A percentile compares a stretch with the other conserved stretches of the same genome.
These are phyloP conservation scores for Chrosomus eos DNA, from an alignment of 2,797 vertebrate genomes.

Conservation along the genomic window DNA sequence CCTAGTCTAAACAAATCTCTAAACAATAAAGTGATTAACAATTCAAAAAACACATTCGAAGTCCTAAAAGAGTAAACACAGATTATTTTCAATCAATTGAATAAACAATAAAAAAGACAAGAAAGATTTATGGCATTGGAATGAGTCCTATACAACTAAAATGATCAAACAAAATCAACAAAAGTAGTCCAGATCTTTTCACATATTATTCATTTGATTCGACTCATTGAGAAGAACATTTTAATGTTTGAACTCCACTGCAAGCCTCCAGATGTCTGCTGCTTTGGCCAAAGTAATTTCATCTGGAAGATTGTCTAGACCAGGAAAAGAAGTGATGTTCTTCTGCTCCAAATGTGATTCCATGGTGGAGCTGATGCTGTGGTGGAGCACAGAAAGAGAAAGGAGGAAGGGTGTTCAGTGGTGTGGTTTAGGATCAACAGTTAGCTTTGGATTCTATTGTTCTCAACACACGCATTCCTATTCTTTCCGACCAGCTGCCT, in stretches of 20 bases:
- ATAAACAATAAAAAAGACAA: not conserved
- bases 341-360: constrained; percentile 71
- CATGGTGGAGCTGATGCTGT: constrained; percentile 72
- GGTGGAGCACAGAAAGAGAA: constrained; percentile 51
- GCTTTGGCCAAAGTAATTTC: constrained; percentile 67
- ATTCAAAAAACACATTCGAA: not conserved
- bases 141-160: not conserved
- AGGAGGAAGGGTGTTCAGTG: constrained; percentile 15
- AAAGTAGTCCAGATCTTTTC: not conserved
- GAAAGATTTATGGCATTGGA: not conserved
- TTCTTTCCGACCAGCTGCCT: constrained; percentile 71
- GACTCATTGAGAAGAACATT: not conserved
- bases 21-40: not conserved
- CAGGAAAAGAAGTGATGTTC: constrained; percentile 58
- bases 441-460: constrained; percentile 70
- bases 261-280: constrained; percentile 73
- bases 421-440: constrained; percentile 60
- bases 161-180: not conserved
- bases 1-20: not conserved
- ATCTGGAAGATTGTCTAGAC: constrained; percentile 64
- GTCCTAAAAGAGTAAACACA: not conserved
- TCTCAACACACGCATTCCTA: constrained; percentile 63
- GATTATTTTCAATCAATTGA: not conserved
- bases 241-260: constrained; percentile 71
- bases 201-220: not conserved